Evolutionary conservation across 2,888 invertebrate genomes (phyloP).

Genomic region (Xestia xanthographa): DNA sequence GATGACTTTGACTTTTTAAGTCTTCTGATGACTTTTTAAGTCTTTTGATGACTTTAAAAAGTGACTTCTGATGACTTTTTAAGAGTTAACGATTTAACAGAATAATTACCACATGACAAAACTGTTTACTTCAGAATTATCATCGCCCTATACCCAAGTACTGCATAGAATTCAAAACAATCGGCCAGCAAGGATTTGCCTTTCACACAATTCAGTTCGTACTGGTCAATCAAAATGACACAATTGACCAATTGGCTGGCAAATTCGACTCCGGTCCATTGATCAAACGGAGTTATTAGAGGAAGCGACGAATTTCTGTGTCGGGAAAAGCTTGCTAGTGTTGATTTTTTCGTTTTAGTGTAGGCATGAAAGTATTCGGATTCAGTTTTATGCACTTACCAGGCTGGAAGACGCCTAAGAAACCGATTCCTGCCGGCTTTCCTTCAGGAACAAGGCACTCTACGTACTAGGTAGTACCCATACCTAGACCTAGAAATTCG

Average conservation of each 20-base stretch:
- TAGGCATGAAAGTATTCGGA: not conserved
- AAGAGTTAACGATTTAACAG: not conserved
- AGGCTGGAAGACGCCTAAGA: too few relatives aligned
- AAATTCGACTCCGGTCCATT: not conserved
- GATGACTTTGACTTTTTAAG: too few relatives aligned
- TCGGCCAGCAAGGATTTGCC: not conserved
- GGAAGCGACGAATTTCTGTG: not conserved
- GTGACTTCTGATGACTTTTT: too few relatives aligned
- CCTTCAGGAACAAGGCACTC: too few relatives aligned
- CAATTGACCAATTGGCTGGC: conserved; percentile 22
- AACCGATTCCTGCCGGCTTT: too few relatives aligned
- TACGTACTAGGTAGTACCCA: too few relatives aligned
- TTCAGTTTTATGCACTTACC: not conserved
- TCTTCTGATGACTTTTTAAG: too few relatives aligned
- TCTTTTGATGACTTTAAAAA: too few relatives aligned
- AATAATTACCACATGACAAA: not conserved
- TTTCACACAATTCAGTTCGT: not conserved
- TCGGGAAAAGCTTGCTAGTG: not conserved
- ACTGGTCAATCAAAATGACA: conserved; percentile 1
- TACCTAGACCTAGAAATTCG: too few relatives aligned
- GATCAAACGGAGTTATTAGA: conserved; percentile 13
- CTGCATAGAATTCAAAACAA: not conserved
- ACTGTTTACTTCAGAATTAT: not conserved
- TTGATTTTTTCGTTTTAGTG: not conserved
- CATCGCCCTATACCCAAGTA: not conserved